Evolutionary conservation across 2,797 vertebrate genomes (phyloP), one percentile per base, ranked within the genome.

Genomic region (Lates japonicus): DNA sequence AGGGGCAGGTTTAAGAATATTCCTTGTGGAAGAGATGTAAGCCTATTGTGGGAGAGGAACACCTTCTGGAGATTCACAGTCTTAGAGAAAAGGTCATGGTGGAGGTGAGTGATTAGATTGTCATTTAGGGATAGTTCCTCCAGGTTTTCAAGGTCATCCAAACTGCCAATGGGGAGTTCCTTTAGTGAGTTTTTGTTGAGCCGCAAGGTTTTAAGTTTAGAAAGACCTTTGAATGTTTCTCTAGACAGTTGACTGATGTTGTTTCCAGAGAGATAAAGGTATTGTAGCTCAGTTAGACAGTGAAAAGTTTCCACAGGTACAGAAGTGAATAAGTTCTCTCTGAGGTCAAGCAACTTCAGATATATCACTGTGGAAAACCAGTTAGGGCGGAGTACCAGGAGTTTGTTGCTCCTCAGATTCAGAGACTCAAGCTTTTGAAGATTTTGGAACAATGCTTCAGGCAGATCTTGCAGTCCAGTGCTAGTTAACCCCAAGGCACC

Each of bases 1-100:
- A 91, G 86, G 0, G 87, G 95, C 74, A 98, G 84, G 33, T 95
- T 95, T 72, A 96, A 78, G 78, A 99, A 97, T 88, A 98, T 63
- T 0, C 97, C 97, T 0, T 88, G 90, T 0, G 97, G 97, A 84
- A 99, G 93, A 59, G 89, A 31, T 0, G 94, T 88, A 22, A 99
- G 91, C 46, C 84, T 91, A 87, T 99, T 99, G 87, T 96, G 93
- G 64, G 97, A 99, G 20, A 99, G 91, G 73, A 95, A 97, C 78
- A 99, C 94, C 84, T 95, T 97, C 85, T 96, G 89, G 48, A 99
- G 95, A 55, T 95, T 95, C 13, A 68, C 70, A 9, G 95, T 97
- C 64, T 96, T 95, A 31, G 94, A 87, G 37, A 99, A 98, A 77
- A 97, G 81, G 67, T 96, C 93, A 0, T 85, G 79, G 12, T 96